A percentile compares a stretch with the other conserved stretches of the same genome.
These are phyloP conservation scores for Mesodorylaimus sp. DNA, from an alignment of 2,888 invertebrate genomes.

Conservation along the genomic window DNA sequence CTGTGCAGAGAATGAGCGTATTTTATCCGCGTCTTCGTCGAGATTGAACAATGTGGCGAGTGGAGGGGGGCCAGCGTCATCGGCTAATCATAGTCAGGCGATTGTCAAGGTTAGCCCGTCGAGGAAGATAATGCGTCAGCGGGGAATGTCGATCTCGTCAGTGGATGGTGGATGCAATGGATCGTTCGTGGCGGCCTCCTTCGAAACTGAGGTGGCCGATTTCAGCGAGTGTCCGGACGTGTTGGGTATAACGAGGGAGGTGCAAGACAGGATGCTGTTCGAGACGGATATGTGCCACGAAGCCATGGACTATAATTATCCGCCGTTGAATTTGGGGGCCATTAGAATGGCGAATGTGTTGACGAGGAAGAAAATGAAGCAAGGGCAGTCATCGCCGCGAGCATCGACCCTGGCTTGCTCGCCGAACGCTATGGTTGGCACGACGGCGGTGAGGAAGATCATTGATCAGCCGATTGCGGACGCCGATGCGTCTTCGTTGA, in stretches of 20 bases:
- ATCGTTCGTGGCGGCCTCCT: too few relatives aligned
- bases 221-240: slow-evolving; percentile 1
- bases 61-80: too few relatives aligned
- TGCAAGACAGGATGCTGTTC: neutral
- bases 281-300: neutral
- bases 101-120: neutral
- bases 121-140: neutral
- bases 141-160: neutral
- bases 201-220: slow-evolving; percentile 2
- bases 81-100: neutral
- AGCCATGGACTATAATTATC: neutral
- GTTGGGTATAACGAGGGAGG: neutral
- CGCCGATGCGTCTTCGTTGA: neutral
- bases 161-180: too few relatives aligned
- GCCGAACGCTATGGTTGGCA: neutral
- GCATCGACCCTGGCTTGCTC: neutral
- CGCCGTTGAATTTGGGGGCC: neutral
- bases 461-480: neutral
- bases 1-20: too few relatives aligned
- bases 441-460: neutral
- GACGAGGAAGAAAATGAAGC: neutral
- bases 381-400: neutral
- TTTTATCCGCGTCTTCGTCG: too few relatives aligned
- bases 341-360: neutral
- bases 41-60: too few relatives aligned